Percentiles rank a stretch among this genome's conserved stretches.
Evolutionary conservation across 1,140 invertebrate species (phyloP).

Genomic region (Zaprionus lachaisei): DNA sequence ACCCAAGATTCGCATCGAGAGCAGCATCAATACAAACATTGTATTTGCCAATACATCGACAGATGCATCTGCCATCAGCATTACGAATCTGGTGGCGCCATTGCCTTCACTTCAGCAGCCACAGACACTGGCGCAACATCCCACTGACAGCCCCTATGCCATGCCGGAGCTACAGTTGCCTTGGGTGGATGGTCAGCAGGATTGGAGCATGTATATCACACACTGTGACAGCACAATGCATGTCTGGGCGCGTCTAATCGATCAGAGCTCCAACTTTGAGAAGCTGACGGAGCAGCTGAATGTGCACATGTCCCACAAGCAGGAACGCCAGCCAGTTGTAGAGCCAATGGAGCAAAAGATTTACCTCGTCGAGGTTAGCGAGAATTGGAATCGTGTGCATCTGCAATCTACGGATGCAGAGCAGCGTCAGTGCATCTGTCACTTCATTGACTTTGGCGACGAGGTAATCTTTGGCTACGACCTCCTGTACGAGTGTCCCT

Average conservation of each 20-base stretch:
- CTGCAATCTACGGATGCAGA: constrained; percentile 58
- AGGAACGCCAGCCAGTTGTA: constrained; percentile 20
- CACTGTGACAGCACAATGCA: constrained; percentile 71
- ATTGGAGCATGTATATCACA: constrained; percentile 80
- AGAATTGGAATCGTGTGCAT: constrained; percentile 80
- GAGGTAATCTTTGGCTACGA: constrained; percentile 55
- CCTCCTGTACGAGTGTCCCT: constrained; percentile 58
- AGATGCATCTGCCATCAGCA: not conserved
- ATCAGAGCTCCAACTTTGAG: constrained; percentile 71
- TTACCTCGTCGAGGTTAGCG: constrained; percentile 69
- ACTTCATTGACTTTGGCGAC: constrained; percentile 82
- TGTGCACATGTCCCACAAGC: constrained; percentile 49
- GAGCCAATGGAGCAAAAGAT: constrained; percentile 34
- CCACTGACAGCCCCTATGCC: not conserved
- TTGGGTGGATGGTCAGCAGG: constrained; percentile 46
- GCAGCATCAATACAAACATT: constrained; percentile 55
- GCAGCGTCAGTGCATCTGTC: constrained; percentile 62
- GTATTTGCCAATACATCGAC: constrained; percentile 64
- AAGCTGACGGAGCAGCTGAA: constrained; percentile 68
- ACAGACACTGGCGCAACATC: not conserved
- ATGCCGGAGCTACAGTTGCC: constrained; percentile 56
- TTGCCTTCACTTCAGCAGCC: not conserved
- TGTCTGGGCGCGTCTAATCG: constrained; percentile 78
- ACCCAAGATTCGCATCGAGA: constrained; percentile 64
- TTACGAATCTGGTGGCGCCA: not conserved